phyloP scores from a whole-genome alignment of 2,113 vertebrate species.

The Fukomys damarensis region DNA sequence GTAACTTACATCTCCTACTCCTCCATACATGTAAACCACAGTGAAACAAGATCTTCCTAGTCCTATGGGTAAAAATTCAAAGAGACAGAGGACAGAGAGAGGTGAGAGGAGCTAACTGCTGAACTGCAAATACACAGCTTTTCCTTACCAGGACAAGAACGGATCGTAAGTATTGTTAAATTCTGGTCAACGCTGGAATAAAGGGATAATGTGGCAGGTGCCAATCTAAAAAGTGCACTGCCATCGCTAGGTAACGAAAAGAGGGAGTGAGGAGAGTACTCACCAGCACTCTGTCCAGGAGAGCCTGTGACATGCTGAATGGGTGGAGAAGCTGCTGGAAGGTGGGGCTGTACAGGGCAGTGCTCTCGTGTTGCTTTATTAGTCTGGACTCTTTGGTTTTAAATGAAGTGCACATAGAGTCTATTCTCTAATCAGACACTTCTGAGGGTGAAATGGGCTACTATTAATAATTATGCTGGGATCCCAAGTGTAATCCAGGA shows the following conservation, averaged over 20 bases:
- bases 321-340: neutral
- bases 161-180: neutral
- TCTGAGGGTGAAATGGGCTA: neutral
- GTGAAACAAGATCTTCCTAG: neutral
- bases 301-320: neutral
- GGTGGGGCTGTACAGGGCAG: too few species aligned
- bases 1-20: neutral
- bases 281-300: neutral
- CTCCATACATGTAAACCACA: neutral
- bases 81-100: neutral
- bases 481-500: neutral
- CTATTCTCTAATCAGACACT: neutral
- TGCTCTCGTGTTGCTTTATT: neutral
- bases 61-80: neutral
- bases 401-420: neutral
- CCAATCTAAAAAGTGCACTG: neutral
- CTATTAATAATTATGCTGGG: neutral
- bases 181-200: neutral
- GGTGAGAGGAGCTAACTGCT: neutral
- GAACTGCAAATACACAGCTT: neutral
- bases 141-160: neutral
- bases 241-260: neutral
- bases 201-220: neutral
- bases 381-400: neutral
- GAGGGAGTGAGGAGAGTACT: neutral